Conservation (phyloP, 2,113 vertebrate species). For the Eolophus roseicapilla region DNA sequence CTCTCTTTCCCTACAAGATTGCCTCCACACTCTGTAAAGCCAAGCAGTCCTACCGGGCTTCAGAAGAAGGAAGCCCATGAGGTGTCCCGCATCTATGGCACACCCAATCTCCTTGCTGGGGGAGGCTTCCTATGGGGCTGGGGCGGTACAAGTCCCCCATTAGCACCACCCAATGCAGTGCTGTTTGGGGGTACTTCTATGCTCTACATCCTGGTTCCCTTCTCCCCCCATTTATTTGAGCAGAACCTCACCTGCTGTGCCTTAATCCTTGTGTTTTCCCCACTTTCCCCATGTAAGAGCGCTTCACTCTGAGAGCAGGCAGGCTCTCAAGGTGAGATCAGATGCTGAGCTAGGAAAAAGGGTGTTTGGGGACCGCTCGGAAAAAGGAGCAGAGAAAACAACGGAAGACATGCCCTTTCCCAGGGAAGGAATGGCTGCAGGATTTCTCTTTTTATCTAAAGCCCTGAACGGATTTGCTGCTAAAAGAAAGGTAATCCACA, state of each 20-base stretch:
- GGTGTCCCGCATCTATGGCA: not conserved
- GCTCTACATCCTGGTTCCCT: accelerated
- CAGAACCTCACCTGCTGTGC: not conserved
- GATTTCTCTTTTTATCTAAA: constrained; percentile 50
- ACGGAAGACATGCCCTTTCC: not conserved
- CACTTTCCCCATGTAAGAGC: accelerated
- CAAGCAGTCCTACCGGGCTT: not conserved
- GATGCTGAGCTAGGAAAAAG: not conserved
- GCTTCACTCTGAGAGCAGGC: not conserved
- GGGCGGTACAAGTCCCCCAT: not conserved
- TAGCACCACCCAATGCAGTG: not conserved
- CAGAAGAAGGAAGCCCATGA: not conserved
- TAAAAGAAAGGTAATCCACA: constrained; percentile 59
- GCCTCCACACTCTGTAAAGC: not conserved
- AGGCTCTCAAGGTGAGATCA: not conserved
- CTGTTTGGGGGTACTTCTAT: not conserved
- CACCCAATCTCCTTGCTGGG: not conserved
- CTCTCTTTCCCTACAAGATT: not conserved
- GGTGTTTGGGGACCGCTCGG: not conserved
- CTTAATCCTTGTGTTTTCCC: not conserved
- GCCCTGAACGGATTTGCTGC: constrained; percentile 3
- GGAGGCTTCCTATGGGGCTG: not conserved
- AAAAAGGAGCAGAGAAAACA: not conserved
- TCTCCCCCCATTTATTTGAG: not conserved
- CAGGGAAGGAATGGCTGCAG: not conserved